A percentile compares a stretch with the other conserved stretches of the same genome.
Conservation (phyloP, 2,888 invertebrate genomes). For the Drosophila subsilvestris region DNA sequence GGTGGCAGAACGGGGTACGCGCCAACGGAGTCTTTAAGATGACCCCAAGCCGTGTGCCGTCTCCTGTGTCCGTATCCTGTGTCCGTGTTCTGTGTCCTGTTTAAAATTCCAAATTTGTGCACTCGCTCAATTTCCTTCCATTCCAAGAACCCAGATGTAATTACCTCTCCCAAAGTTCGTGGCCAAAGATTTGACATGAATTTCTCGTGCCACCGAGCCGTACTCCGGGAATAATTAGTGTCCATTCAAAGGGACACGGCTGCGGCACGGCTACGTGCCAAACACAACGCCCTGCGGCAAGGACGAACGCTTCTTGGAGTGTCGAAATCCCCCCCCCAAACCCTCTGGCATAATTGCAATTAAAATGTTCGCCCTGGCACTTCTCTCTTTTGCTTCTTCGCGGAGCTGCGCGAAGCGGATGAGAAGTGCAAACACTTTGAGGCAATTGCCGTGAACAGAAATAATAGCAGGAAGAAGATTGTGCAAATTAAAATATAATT, state of each 20-base stretch:
- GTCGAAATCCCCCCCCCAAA: background rate
- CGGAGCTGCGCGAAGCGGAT: too few relatives aligned
- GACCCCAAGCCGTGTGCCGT: conserved; percentile 16
- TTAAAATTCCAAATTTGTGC: conserved; percentile 77
- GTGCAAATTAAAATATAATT: conserved; percentile 80
- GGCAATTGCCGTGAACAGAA: conserved; percentile 37
- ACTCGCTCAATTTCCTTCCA: conserved; percentile 81
- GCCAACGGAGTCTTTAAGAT: conserved; percentile 13
- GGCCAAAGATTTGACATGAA: conserved; percentile 65
- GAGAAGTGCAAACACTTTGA: conserved; percentile 74
- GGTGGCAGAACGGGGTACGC: background rate
- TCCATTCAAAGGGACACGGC: conserved; percentile 54
- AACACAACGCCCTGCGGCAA: conserved; percentile 70
- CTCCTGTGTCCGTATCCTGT: too few relatives aligned
- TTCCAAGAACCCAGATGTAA: conserved; percentile 77
- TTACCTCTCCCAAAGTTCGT: conserved; percentile 60
- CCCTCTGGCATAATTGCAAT: conserved; percentile 74
- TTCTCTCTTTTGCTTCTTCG: conserved; percentile 17
- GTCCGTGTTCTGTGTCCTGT: conserved; percentile 26
- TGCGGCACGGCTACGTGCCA: conserved; percentile 65
- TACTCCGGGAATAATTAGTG: conserved; percentile 76
- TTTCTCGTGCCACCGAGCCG: conserved; percentile 36
- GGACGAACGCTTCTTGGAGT: conserved; percentile 56
- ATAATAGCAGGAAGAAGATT: conserved; percentile 47
- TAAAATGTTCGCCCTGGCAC: conserved; percentile 66